Percentiles rank a stretch among this genome's conserved stretches.
Conservation (phyloP, 2,888 invertebrate species). For the Melolontha melolontha region DNA sequence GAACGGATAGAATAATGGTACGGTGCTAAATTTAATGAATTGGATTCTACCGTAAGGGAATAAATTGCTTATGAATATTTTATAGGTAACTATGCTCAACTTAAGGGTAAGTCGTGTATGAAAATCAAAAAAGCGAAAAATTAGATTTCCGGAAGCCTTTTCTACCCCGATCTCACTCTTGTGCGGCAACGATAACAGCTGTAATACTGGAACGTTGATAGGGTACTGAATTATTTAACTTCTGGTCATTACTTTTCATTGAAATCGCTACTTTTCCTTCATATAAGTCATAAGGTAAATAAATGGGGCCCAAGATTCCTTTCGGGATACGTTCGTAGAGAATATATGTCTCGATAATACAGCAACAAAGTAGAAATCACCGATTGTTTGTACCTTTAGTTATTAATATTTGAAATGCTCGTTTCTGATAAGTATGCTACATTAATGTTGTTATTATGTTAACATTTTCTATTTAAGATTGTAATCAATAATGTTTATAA, state of each 20-base stretch:
- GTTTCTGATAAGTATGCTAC: no score
- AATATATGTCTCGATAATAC: not conserved
- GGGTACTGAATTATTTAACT: conserved; percentile 21
- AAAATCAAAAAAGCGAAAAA: conserved; percentile 29
- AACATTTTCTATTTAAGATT: no score
- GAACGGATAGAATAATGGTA: not conserved
- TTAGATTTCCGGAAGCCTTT: conserved; percentile 15
- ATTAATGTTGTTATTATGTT: no score
- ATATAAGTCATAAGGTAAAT: not conserved
- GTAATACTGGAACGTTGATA: not conserved
- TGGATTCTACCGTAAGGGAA: conserved; percentile 1
- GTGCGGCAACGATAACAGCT: conserved; percentile 3
- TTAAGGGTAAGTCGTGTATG: conserved; percentile 14
- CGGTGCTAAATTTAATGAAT: conserved; percentile 13
- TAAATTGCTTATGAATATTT: conserved; percentile 28
- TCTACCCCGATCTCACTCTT: conserved; percentile 8
- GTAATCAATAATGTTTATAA: no score
- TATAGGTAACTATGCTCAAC: conserved; percentile 17
- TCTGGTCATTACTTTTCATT: conserved; percentile 11
- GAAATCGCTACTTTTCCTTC: conserved; percentile 3
- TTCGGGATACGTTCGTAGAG: not conserved
- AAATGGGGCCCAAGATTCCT: conserved; percentile 3
- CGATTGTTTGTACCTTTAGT: no score
- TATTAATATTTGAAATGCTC: no score
- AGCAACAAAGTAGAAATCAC: not conserved